A percentile compares a stretch with the other conserved stretches of the same genome.
These are phyloP conservation scores for Melanotaenia boesemani DNA, from an alignment of 2,797 vertebrate genomes.

Conservation along the genomic window DNA sequence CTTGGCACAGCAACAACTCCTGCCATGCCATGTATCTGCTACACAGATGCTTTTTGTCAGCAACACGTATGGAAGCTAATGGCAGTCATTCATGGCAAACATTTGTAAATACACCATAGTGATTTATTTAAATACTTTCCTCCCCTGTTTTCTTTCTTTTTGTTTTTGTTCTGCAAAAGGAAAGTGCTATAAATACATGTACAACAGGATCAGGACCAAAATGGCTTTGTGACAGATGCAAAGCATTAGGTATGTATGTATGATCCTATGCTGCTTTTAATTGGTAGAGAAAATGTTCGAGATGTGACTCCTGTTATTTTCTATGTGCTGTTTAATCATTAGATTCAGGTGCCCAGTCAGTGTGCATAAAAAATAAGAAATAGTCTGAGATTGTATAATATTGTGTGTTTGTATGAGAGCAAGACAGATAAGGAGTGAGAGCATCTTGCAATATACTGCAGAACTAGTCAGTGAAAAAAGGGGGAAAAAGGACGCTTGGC, in stretches of 20 bases:
- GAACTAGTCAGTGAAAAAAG: conserved; percentile 68
- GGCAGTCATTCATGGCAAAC: no score
- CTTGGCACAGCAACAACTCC: no score
- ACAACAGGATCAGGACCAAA: neutral
- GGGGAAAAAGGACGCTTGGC: conserved; percentile 68
- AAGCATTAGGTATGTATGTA: neutral
- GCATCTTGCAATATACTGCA: conserved; percentile 68
- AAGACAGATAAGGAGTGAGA: conserved; percentile 40
- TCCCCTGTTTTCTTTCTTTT: no score
- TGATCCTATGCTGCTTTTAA: neutral
- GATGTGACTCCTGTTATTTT: neutral
- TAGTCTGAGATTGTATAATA: conserved; percentile 12
- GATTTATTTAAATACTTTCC: neutral
- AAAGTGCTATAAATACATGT: neutral
- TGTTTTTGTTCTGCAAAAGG: neutral
- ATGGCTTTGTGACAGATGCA: neutral
- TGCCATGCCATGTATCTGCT: no score
- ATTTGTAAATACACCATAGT: no score
- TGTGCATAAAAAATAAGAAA: conserved; percentile 19
- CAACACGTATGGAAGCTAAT: no score
- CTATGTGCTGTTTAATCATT: conserved; percentile 30
- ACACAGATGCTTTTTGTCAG: no score
- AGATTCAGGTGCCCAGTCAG: conserved; percentile 23
- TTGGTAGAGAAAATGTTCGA: neutral
- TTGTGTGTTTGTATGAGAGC: conserved; percentile 31